Base-by-base conservation (phyloP, 2,113 vertebrate genomes). In the Triplophysa siluroides region DNA sequence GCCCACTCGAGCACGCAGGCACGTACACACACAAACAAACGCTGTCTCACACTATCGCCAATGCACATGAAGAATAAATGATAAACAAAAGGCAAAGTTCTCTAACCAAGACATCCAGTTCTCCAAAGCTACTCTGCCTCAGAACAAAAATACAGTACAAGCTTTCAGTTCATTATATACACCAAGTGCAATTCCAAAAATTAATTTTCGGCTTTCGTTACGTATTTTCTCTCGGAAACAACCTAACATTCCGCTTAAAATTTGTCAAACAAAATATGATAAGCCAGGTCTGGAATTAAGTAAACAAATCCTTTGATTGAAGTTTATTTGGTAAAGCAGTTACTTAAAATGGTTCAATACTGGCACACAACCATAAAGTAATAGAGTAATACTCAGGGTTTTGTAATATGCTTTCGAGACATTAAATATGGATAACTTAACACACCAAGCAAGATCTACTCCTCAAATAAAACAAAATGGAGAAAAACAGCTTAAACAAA, bases 131-230 rank as follows among this genome's bases (percentile, higher is more conserved):
- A 52, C 64, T 60, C 78, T 21, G 13, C 60, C 70, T 63, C 76
- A 47, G 56, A 68, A 81, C 62, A 79, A 68, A 70, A 79, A 81
- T 81, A 81, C 76, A 85, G 84, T 85, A 85, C 81, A 69, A 79
- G 70, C 81, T 70, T 64, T 62, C 64, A 65, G 62, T 60, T 81
- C 38, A 82, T 63, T 82, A 82, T 79, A 65, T 69, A 86, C 83
- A 86, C 85, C 88, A 88, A 93, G 92, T 94, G 93, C 93, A 93
- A 93, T 88, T 89, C 90, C 92, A 92, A 93, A 89, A 87, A 90
- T 12, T 87, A 79, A 86, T 79, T 87, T 89, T 81, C 85, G 79
- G 81, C 79, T 71, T 86, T 88, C 86, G 88, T 86, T 83, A 81
- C 80, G 84, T 81, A 52, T 50, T 45, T 62, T 86, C 76, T 83